Evolutionary conservation across 2,888 invertebrate species (phyloP), one percentile per base, ranked within the genome.

Genomic region (Spilosoma lubricipeda): DNA sequence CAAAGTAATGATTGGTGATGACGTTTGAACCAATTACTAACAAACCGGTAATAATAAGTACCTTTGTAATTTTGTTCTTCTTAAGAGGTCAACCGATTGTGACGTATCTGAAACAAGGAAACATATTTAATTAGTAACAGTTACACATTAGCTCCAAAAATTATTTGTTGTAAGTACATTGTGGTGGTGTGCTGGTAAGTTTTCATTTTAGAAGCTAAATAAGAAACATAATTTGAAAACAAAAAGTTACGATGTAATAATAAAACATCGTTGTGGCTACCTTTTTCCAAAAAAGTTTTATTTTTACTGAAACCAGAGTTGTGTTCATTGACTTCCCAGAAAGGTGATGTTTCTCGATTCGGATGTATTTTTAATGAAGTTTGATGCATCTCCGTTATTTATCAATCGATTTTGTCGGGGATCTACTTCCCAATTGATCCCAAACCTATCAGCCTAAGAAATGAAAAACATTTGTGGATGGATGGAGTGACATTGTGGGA

Each of bases 41-140:
- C 27, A 76, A 73, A 59, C 11, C 52, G 71, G 76, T 78, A 76
- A 78, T 78, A 65, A 80, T 77, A 80, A 75, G 81, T 93, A 95
- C 94, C 95, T 94, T 91, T 88, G 87, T 91, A 93, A 94, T 91
- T 90, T 92, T 88, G 89, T 86, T 89, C 91, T 91, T 88, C 91
- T 91, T 89, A 90, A 84, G 87, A 86, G 86, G 84, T 91, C 90
- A 89, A 88, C 84, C 83, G 86, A 87, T 87, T 86, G 90, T 87
- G 89, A 87, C 81, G 90, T 90, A 91, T 93, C 95, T 95, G 94
- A 85, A 95, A 94, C 89, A 91, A 91, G 82, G 72, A 84, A 77
- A 87, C 76, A 82, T 77, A 79, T 77, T 52, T 56, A 70, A 80
- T 85, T 84, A 82, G 77, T 71, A 52, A 78, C 67, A 75, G 77